Base-by-base conservation (phyloP, 2,797 vertebrate genomes). In the Perdix hodgsoniae region DNA sequence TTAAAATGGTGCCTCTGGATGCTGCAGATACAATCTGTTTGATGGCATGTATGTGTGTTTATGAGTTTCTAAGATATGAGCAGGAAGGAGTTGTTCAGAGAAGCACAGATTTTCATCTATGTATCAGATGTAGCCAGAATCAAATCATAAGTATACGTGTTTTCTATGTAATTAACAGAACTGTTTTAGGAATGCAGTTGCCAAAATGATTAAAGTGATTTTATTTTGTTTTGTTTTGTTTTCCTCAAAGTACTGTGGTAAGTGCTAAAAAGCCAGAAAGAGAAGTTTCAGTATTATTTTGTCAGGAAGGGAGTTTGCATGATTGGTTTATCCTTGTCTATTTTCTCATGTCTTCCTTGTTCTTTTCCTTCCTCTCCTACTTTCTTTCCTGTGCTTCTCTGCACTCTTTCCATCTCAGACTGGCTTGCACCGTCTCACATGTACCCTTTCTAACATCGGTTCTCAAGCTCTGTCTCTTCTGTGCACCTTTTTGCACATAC, bases 61-160 rank as follows among this genome's bases (percentile, higher is more conserved):
- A 74, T 91, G 80, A 94, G 77, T 95, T 96, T 84, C 83, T 90
- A 83, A 54, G 50, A 88, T 59, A 94, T 69, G 84, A 93, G 72
- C 40, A 91, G 86, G 72, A 92, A 88, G 44, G 23, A 23, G n/a
- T 60, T 72, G 44, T 79, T 88, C 82, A 83, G 64, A 93, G 74
- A 54, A 92, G 82, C 61, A 54, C 63, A 73, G 59, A n/a, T 94
- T 94, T 96, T 95, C 88, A 92, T 95, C 85, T 95, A 77, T 83
- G 26, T 70, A 73, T 79, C 66, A 93, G 65, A 82, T 91, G 14
- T 5, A 90, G 49, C 15, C 31, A 89, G 47, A 79, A 52, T 42
- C 22, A 52, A 47, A 71, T 40, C 3, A 0, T 52, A 66, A 0
- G 0, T 79, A 10, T 60, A 49, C 45, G 19, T 16, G 24, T 69